Conservation (phyloP, 2,797 vertebrate genomes). For the Microcaecilia unicolor region DNA sequence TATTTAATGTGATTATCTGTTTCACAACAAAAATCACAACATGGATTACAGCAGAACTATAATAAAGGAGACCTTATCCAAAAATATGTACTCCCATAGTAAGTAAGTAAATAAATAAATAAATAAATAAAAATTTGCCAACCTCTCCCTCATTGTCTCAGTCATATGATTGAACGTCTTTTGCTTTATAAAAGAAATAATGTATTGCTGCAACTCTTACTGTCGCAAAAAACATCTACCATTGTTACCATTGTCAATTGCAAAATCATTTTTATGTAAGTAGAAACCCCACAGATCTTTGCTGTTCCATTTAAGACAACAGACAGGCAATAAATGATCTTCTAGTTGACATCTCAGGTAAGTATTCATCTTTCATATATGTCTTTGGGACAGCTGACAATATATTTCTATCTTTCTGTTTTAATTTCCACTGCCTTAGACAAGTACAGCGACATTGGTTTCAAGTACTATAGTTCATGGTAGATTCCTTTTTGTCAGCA, state of each 20-base stretch:
- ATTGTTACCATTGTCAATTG: neutral
- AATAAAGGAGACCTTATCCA: too few relatives aligned
- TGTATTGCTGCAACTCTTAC: too few relatives aligned
- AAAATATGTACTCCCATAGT: too few relatives aligned
- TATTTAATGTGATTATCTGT: too few relatives aligned
- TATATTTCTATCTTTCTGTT: conserved; percentile 37
- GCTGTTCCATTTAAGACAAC: conserved; percentile 9
- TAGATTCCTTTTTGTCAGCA: conserved; percentile 36
- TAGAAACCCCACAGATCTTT: conserved; percentile 9
- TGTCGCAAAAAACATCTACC: too few relatives aligned
- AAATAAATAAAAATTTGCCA: too few relatives aligned
- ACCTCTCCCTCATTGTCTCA: too few relatives aligned
- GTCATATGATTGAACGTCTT: too few relatives aligned
- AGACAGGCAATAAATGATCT: conserved; percentile 18
- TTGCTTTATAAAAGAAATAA: too few relatives aligned
- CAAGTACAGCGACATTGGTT: conserved; percentile 32
- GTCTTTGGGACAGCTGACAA: conserved; percentile 34
- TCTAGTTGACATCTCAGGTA: conserved; percentile 28
- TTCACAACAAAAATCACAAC: too few relatives aligned
- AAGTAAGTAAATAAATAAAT: too few relatives aligned
- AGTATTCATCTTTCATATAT: conserved; percentile 27
- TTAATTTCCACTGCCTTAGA: conserved; percentile 40
- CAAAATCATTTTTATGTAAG: conserved; percentile 2
- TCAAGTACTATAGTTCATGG: conserved; percentile 19
- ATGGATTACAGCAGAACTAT: too few relatives aligned